Conservation (phyloP, 2,113 vertebrate species). For the Sander lucioperca region DNA sequence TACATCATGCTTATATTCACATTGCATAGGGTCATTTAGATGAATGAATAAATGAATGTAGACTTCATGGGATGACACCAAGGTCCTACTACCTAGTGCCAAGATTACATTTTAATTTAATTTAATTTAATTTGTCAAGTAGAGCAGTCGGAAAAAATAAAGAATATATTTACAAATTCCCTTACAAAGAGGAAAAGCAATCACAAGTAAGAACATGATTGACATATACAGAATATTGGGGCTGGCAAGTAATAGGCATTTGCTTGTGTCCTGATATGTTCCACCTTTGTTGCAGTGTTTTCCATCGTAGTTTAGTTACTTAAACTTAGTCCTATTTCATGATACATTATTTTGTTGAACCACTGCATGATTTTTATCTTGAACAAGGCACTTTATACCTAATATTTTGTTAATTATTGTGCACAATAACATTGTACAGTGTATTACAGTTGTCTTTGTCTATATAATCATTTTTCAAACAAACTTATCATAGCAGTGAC, state of each 20-base stretch:
- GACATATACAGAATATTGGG: background rate
- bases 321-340: background rate
- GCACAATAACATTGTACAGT: conserved; percentile 16
- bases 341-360: background rate
- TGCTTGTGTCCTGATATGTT: background rate
- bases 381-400: background rate
- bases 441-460: conserved; percentile 22
- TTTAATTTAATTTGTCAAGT: background rate
- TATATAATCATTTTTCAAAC: conserved; percentile 60
- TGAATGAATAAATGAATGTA: background rate
- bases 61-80: background rate
- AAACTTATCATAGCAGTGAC: conserved; percentile 45
- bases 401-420: conserved; percentile 37
- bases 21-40: background rate
- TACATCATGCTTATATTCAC: conserved; percentile 9
- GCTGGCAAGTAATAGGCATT: background rate
- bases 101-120: background rate
- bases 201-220: background rate
- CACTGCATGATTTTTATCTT: conserved; percentile 18
- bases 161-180: background rate
- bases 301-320: background rate
- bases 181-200: too few relatives aligned
- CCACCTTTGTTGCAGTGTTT: background rate
- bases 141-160: background rate
- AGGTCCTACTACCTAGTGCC: background rate